Evolutionary conservation across 35 echinoderm and acorn worm genomes (phyloP), one percentile per base, ranked within the genome.

Genomic region (Diadema setosum): DNA sequence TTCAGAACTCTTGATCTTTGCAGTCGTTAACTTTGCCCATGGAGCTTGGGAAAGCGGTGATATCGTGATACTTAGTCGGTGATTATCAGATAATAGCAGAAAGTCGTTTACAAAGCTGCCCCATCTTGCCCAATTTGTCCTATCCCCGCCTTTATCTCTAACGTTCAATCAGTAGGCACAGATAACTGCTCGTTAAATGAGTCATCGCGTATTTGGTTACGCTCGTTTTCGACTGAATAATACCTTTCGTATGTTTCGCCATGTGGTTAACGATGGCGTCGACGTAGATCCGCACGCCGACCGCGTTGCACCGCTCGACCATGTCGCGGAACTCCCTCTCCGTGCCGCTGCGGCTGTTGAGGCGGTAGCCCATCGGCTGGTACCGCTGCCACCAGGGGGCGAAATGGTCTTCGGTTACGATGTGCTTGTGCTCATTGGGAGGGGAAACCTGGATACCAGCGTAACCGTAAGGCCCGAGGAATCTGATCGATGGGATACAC

Each of bases 231-330:
- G n/a, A n/a, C n/a, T n/a, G n/a, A n/a, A n/a, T n/a, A n/a, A n/a
- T 31, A 67, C 63, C 27, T 67, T 67, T 34, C 1, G 63, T 67
- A 34, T 67, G 35, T 78, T 78, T 85, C 5, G 87, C 83, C 91
- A 93, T 93, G 27, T 93, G 91, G 44, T 93, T 93, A 15, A 93
- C 75, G 26, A 93, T 86, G 21, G 91, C 91, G 50, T 93, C 91
- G 23, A 84, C 85, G 31, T 93, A 93, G 11, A 93, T 93, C 20
- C 86, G 75, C 23, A 93, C 91, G 23, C 91, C 91, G 11, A 84
- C 91, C 24, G 65, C 82, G 44, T 93, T 93, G 39, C 91, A 93
- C 11, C 91, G 56, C 24, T 52, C 39, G 16, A 93, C 91, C 91
- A 93, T 93, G 61, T 93, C 59, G 5, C 39, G 21, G 35, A 93